Conservation (phyloP, 2,113 vertebrate genomes). For the Alethe diademata region DNA sequence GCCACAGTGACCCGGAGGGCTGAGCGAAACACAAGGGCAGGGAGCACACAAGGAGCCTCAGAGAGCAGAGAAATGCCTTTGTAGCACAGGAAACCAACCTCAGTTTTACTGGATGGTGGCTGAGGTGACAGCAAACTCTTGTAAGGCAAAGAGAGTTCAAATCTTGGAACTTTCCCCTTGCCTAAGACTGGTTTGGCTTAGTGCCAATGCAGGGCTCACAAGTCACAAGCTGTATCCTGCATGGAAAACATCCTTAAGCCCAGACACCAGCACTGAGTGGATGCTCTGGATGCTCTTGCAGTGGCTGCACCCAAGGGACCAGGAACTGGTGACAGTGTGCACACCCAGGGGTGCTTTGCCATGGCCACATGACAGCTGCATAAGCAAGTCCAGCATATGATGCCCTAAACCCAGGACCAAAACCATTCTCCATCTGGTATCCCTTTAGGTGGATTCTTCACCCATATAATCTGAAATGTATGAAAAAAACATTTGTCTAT, state of each 20-base stretch:
- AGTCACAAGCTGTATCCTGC: neutral
- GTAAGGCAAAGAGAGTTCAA: neutral
- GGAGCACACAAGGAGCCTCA: neutral
- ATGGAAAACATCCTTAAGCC: neutral
- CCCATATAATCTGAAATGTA: neutral
- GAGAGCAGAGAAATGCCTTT: neutral
- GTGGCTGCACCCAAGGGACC: neutral
- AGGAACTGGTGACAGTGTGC: neutral
- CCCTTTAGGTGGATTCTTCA: neutral
- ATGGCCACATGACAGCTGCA: neutral
- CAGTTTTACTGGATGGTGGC: accelerated
- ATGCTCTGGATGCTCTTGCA: neutral
- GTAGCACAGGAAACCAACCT: neutral
- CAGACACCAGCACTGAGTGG: neutral
- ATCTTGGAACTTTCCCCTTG: neutral
- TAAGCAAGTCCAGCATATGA: neutral
- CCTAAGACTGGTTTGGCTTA: neutral
- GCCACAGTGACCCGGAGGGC: accelerated
- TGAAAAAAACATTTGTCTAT: neutral
- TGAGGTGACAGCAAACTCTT: neutral
- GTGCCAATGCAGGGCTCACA: accelerated
- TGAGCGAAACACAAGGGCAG: neutral
- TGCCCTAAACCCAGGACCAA: neutral
- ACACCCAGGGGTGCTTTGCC: neutral
- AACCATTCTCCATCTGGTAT: neutral